Evolutionary conservation across 2,888 invertebrate species (phyloP), one percentile per base, ranked within the genome.

Genomic region (Plagiodera versicolora): DNA sequence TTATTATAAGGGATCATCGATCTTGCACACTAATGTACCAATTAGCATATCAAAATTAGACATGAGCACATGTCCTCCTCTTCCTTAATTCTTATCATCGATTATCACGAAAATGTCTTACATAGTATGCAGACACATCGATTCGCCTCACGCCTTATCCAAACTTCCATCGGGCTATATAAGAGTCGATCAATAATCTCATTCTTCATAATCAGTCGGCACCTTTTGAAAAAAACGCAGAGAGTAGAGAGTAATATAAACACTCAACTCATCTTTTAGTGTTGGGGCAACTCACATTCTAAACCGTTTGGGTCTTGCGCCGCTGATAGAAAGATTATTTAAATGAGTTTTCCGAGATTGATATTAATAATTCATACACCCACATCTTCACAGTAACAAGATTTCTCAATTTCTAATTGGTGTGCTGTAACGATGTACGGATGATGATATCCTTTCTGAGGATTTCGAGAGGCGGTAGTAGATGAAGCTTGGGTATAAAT

Each of bases 301-400:
- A 32, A 32, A 32, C 9, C 32, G 32, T 32, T 32, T 32, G 32
- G 32, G 32, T 11, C 51, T 30, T 20, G 24, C 30, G 52, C 52
- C 52, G 52, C 52, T 20, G 52, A 52, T 39, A 39, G 52, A 52
- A 52, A 52, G 20, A 44, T 52, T 52, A 52, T 52, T 52, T 39
- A 52, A 52, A 52, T 52, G 39, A 19, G 11, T 52, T 28, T 52
- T 11, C 24, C 39, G 52, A 39, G 52, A 52, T 52, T 52, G 52
- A 39, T 52, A 52, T 52, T 52, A 19, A 52, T 52, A 39, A 19
- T 20, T 39, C 35, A 39, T 52, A 14, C 44, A 52, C 52, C 52
- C 52, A 52, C 52, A 19, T 9, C 39, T 18, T 52, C 39, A 52
- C 20, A 35, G 19, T 32, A 51, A 51, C 35, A 17, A 51, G 51